These are phyloP conservation scores for Anoplopoma fimbria DNA, from an alignment of 2,113 vertebrate species.

Conservation along the genomic window DNA sequence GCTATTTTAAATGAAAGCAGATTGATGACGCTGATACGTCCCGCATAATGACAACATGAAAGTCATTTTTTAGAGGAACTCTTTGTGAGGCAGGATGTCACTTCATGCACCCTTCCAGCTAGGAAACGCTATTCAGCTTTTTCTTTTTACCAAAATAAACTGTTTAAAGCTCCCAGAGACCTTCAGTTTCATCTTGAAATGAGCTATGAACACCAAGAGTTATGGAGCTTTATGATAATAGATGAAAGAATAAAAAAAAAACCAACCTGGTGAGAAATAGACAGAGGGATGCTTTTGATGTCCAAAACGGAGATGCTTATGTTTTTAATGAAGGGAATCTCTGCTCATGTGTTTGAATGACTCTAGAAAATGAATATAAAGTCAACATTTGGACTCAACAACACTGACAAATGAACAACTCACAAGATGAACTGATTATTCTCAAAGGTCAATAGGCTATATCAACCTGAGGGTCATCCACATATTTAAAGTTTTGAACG, in stretches of 20 bases:
- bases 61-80: conserved; percentile 19
- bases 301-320: conserved; percentile 18
- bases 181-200: conserved; percentile 30
- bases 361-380: not conserved
- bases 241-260: conserved; percentile 41
- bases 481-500: not conserved
- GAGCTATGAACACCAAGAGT: conserved; percentile 21
- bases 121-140: conserved; percentile 3
- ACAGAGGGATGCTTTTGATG: conserved; percentile 32
- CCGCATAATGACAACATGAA: conserved; percentile 24
- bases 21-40: conserved; percentile 24
- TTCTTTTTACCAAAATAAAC: conserved; percentile 30
- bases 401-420: not conserved
- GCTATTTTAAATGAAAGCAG: conserved; percentile 40
- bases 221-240: conserved; percentile 29
- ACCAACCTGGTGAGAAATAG: not conserved
- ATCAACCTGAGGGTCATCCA: not conserved
- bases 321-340: conserved; percentile 8
- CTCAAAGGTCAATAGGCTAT: not conserved
- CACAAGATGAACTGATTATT: not conserved
- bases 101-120: not conserved
- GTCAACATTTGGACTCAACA: not conserved
- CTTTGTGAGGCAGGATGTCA: conserved; percentile 15
- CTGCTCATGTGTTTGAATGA: not conserved
- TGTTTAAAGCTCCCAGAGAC: conserved; percentile 26